Evolutionary conservation across 2,113 vertebrate genomes (phyloP), one percentile per base, ranked within the genome.

Genomic region (Psephotus haematonotus): DNA sequence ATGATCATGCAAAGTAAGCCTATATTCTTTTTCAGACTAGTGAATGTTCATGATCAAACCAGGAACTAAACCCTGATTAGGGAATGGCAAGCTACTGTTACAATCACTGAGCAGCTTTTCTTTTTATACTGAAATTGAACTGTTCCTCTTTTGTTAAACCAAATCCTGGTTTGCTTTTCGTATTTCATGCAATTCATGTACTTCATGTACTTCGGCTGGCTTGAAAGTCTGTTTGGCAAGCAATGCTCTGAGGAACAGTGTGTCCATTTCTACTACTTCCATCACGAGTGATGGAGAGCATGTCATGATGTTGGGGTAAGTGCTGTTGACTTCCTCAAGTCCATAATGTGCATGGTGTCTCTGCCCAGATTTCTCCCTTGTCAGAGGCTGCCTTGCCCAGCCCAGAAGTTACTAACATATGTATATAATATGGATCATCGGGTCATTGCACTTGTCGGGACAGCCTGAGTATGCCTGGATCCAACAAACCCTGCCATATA

Each of bases 401-500:
- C 9, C 5, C 53, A 52, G 29, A 62, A 86, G 4, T 65, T 64
- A 62, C 22, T 52, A 55, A n/a, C 16, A 37, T 19, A 29, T 16
- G 28, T 29, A 52, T 11, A 11, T 16, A 46, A 17, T 22, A 37
- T 33, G 53, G 33, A 46, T 77, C 52, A 60, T 68, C 16, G 24
- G 28, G 20, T 16, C 22, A 24, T 20, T 67, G 24, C 17, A 52
- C 6, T 43, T 70, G 6, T 2, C 3, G 33, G 24, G 28, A 59
- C 25, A 81, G 24, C 7, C 22, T 47, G n/a, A 69, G 4, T 39
- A 28, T 46, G 91, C 18, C 64, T 67, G 10, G 23, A 71, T n/a
- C 9, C 8, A 91, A 6, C 12, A 57, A 82, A 59, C 2, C 5
- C 15, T n/a, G 44, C 3, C 8, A 17, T 3, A 1, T 3, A 33